Evolutionary conservation across 2,888 invertebrate genomes (phyloP).

Genomic region (Callinectes sapidus): DNA sequence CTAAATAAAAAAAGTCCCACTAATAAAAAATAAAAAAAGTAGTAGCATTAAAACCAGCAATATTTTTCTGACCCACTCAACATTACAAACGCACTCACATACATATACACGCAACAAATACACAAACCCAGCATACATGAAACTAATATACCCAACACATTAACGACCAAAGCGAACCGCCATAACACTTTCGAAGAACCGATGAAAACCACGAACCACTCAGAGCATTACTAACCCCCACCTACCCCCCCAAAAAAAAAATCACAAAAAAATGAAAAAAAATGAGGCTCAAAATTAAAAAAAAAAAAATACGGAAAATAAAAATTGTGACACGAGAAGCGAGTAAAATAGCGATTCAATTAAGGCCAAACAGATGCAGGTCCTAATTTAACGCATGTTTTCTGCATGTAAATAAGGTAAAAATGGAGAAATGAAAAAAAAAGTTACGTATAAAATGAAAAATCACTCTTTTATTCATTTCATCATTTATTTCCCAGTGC

Average conservation of each 20-base stretch:
- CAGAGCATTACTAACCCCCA: too few species aligned
- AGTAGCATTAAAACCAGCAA: not conserved
- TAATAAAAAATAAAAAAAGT: too few species aligned
- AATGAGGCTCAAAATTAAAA: not conserved
- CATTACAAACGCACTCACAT: not conserved
- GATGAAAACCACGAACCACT: not conserved
- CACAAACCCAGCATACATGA: not conserved
- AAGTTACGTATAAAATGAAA: not conserved
- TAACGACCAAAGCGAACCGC: not conserved
- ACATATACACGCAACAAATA: not conserved
- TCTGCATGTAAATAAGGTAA: not conserved
- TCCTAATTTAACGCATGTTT: not conserved
- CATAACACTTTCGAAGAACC: not conserved
- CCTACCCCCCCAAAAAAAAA: not conserved
- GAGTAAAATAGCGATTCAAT: constrained; percentile 3
- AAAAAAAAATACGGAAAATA: not conserved
- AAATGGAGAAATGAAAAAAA: not conserved
- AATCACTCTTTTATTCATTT: not conserved
- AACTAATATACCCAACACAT: not conserved
- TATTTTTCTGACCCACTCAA: not conserved
- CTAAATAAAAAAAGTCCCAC: too few species aligned
- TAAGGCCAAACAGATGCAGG: not conserved
- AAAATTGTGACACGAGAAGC: not conserved
- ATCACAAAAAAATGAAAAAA: not conserved
- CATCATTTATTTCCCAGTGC: too few species aligned